Evolutionary conservation across 2,113 vertebrate species (phyloP).

Genomic region (Carassius gibelio): DNA sequence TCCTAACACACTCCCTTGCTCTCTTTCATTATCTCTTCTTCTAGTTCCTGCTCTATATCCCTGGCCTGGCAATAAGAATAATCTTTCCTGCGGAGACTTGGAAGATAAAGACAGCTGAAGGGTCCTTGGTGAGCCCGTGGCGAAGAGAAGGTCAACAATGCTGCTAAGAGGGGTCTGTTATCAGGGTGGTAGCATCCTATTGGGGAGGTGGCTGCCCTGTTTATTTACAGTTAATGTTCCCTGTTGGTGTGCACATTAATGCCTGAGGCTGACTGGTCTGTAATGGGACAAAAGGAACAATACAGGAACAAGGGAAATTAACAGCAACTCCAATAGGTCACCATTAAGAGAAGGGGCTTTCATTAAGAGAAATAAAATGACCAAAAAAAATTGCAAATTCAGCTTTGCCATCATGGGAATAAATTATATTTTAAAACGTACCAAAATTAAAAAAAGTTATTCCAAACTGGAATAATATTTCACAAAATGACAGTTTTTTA

Average conservation of each 20-base stretch:
- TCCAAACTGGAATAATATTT: background rate
- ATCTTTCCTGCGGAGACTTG: conserved; percentile 80
- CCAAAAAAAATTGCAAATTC: conserved; percentile 1
- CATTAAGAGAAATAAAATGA: conserved; percentile 53
- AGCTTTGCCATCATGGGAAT: background rate
- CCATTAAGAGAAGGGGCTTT: conserved; percentile 52
- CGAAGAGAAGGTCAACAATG: conserved; percentile 89
- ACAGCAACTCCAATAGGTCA: conserved; percentile 76
- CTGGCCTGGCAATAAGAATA: conserved; percentile 70
- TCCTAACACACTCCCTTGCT: conserved; percentile 42
- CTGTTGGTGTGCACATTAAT: conserved; percentile 85
- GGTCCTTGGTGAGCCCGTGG: conserved; percentile 85
- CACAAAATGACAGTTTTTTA: background rate
- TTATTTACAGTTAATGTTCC: conserved; percentile 95
- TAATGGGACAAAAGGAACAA: conserved; percentile 75
- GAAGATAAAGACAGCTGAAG: conserved; percentile 84
- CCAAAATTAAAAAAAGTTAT: background rate
- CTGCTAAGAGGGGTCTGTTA: conserved; percentile 84
- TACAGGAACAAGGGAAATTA: conserved; percentile 70
- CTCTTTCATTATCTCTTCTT: conserved; percentile 53
- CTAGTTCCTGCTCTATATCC: conserved; percentile 44
- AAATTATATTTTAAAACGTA: background rate
- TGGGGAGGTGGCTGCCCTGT: conserved; percentile 82
- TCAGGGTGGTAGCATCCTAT: conserved; percentile 88
- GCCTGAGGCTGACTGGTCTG: conserved; percentile 83